Conservation (phyloP, 2,113 vertebrate species). For the Phrynosoma blainvillii region DNA sequence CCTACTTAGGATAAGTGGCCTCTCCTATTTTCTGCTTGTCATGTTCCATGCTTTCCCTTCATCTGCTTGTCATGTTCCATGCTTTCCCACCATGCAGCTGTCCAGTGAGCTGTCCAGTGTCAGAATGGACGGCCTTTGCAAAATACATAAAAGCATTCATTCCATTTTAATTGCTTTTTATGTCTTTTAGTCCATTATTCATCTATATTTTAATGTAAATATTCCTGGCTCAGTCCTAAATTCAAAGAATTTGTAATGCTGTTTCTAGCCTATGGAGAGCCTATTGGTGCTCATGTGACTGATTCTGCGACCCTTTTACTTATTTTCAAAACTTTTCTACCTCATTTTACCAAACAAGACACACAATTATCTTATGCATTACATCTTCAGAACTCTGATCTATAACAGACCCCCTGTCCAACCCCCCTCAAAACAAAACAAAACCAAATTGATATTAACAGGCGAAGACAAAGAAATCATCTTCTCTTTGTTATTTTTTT, state of each 20-base stretch:
- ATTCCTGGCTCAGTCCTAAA: not conserved
- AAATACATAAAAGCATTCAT: not conserved
- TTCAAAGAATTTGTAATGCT: not conserved
- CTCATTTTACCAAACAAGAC: not conserved
- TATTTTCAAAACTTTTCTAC: not conserved
- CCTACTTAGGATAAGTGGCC: not conserved
- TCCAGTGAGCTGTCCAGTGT: too few relatives aligned
- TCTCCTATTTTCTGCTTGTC: not conserved
- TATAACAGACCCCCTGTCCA: too few relatives aligned
- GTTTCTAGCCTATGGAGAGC: not conserved
- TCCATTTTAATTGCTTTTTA: not conserved
- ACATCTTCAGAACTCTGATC: too few relatives aligned
- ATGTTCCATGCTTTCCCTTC: not conserved
- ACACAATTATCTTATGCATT: too few relatives aligned
- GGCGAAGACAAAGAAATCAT: not conserved
- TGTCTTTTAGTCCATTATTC: not conserved
- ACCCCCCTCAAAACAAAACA: too few relatives aligned
- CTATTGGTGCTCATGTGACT: constrained; percentile 1
- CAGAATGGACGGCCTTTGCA: not conserved
- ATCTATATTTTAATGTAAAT: not conserved
- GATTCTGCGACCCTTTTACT: not conserved
- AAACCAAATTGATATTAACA: too few relatives aligned
- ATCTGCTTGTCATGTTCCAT: not conserved
- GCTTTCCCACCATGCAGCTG: not conserved
- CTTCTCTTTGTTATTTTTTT: not conserved